Conservation (phyloP, 2,888 invertebrate species). For the Hirtodrosophila trivittata region DNA sequence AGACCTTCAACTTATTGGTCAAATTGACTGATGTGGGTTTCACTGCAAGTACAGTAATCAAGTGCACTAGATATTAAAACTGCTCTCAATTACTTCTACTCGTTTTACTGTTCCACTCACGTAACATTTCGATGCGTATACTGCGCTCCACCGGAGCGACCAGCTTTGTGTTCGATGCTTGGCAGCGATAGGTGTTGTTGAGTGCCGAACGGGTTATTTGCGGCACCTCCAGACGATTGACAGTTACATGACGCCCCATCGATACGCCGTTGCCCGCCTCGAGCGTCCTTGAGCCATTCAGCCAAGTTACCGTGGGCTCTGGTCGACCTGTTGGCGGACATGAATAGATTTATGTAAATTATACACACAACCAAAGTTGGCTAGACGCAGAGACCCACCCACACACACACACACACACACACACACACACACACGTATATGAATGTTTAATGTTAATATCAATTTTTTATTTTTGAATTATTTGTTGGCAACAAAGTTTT, state of each 20-base stretch:
- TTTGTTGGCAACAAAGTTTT: conserved; percentile 51
- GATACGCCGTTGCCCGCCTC: conserved; percentile 89
- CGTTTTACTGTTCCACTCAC: conserved; percentile 86
- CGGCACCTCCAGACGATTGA: conserved; percentile 90
- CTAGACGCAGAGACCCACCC: background rate
- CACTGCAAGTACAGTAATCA: conserved; percentile 85
- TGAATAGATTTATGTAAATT: conserved; percentile 38
- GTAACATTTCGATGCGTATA: conserved; percentile 91
- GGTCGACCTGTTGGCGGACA: conserved; percentile 89
- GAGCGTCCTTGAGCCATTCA: conserved; percentile 89
- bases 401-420: background rate
- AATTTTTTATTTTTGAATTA: conserved; percentile 36
- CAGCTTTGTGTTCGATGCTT: conserved; percentile 93
- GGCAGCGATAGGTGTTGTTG: conserved; percentile 94
- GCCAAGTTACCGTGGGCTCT: conserved; percentile 93
- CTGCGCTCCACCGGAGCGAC: conserved; percentile 93
- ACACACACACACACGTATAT: conserved; percentile 18
- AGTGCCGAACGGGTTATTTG: conserved; percentile 90
- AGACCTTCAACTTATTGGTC: conserved; percentile 89
- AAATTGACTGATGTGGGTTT: conserved; percentile 91
- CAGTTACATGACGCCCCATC: conserved; percentile 90
- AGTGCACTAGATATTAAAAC: conserved; percentile 3
- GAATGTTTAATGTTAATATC: conserved; percentile 59
- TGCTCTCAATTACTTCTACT: background rate
- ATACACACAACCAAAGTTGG: background rate